Evolutionary conservation across 1,140 invertebrate species (phyloP).

Genomic region (Aphis gossypii): DNA sequence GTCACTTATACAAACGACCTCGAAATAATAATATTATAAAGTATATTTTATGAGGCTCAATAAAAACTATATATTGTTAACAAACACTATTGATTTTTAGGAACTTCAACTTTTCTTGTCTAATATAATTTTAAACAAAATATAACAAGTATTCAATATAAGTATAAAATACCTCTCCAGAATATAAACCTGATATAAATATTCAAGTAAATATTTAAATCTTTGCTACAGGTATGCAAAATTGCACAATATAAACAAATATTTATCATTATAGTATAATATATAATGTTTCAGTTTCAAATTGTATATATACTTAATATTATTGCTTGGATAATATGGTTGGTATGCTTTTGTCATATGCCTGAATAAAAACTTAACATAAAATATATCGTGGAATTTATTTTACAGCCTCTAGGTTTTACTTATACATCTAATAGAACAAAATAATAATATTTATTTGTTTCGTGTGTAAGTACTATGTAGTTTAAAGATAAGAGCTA

Average conservation of each 20-base stretch:
- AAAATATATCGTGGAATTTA: background rate
- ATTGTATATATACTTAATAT: background rate
- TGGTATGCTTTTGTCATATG: background rate
- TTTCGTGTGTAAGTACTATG: too few relatives aligned
- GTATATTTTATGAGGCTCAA: background rate
- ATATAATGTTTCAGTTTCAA: background rate
- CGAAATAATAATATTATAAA: conserved; percentile 11
- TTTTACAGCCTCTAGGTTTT: too few relatives aligned
- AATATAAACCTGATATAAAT: background rate
- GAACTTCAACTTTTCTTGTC: background rate
- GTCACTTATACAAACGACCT: background rate
- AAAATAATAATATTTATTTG: background rate
- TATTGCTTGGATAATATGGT: background rate
- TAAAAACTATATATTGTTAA: conserved; percentile 5
- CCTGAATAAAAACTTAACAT: background rate
- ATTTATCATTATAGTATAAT: background rate
- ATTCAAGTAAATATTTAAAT: background rate
- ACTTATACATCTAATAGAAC: too few relatives aligned
- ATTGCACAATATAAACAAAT: background rate
- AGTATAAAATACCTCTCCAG: background rate
- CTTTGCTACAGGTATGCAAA: background rate
- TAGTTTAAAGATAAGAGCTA: too few relatives aligned
- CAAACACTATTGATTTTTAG: background rate
- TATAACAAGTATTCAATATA: background rate
- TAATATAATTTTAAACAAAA: background rate